Base-by-base conservation (phyloP, 2,113 vertebrate species). In the Pollachius pollachius region DNA sequence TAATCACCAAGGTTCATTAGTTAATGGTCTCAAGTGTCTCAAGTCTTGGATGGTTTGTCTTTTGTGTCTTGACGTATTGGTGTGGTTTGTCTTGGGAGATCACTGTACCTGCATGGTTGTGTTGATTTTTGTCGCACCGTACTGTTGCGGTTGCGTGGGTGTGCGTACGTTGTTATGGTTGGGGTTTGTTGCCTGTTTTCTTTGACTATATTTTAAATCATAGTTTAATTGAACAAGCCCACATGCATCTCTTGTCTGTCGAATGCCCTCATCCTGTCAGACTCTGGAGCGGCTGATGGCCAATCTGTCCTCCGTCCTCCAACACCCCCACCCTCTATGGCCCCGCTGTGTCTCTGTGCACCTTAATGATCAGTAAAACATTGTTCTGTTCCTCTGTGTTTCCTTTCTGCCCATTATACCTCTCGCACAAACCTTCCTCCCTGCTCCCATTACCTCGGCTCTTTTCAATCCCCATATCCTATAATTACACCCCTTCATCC, bases 111-210 rank as follows among this genome's bases (percentile, higher is more conserved):
- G 41, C 41, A 48, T 48, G 41, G 12, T 13, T 13, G 41, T 9
- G 41, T 48, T 48, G 41, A 13, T 48, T 48, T 48, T 13, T 48
- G 41, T 48, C 41, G 12, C 41, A 48, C 41, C 8, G 41, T 48
- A 48, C 41, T 48, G 41, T 48, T 12, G 62, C 11, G 69, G 74
- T 48, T 67, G 65, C 56, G 70, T 76, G 89, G 87, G 89, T 88
- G 89, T 82, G 57, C 80, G 70, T 78, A 75, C 62, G 62, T 52
- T 15, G 52, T 71, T 79, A 71, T 65, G 70, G 71, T 59, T 15
- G 15, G 1, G 15, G 54, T 75, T 68, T 81, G 75, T 85, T 89
- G 87, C 87, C 82, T 90, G 87, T 78, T 15, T 23, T 80, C 78
- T 71, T 86, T 41, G 12, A 17, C 21, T 61, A 19, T 61, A 12